Percentiles rank a stretch among this genome's conserved stretches.
phyloP scores from a whole-genome alignment of 2,113 vertebrate species.

The Rattus rattus region DNA sequence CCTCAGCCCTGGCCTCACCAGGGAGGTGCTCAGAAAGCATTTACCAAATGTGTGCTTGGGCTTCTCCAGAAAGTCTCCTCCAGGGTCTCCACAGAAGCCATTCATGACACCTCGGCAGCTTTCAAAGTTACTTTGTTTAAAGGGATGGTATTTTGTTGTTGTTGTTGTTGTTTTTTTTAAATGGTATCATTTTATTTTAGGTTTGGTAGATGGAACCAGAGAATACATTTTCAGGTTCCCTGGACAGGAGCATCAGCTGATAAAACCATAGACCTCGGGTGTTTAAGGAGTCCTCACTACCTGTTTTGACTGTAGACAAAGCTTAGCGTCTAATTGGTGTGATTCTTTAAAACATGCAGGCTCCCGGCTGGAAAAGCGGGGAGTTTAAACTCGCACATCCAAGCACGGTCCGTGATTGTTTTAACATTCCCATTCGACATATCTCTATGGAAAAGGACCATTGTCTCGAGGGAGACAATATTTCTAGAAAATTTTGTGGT shows the following conservation, averaged over 20 bases:
- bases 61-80: background rate
- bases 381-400: background rate
- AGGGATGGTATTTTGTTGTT: background rate
- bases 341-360: background rate
- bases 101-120: no score
- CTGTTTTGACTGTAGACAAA: background rate
- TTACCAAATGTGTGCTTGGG: fast-evolving
- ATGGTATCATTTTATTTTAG: background rate
- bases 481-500: background rate
- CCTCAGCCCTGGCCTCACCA: no score
- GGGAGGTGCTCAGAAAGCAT: no score
- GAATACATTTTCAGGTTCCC: no score
- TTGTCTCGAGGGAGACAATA: background rate
- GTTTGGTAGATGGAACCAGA: background rate
- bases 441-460: background rate
- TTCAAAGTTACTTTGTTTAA: background rate
- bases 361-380: background rate
- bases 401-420: background rate
- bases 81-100: background rate
- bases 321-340: background rate
- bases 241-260: background rate
- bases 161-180: background rate
- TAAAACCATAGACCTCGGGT: background rate
- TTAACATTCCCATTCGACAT: background rate
- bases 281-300: background rate